Evolutionary conservation across 1,140 invertebrate genomes (phyloP), one percentile per base, ranked within the genome.

Genomic region (Trachymyrmex septentrionalis): DNA sequence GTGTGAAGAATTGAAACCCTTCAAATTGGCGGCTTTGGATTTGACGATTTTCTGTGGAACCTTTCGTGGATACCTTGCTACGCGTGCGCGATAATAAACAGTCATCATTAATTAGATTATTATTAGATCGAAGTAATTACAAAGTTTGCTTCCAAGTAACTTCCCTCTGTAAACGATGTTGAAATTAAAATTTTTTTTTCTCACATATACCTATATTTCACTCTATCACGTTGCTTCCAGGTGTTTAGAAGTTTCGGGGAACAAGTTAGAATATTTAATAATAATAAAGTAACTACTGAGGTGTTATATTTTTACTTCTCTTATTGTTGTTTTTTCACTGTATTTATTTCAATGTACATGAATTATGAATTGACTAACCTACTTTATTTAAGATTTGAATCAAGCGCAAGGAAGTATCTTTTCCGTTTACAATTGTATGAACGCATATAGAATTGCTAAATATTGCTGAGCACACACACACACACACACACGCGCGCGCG

Each of bases 371-470:
- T 21, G 55, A 59, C 50, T 59, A 57, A 72, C 14, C 21, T 21
- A 34, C 38, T 84, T 84, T 44, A 48, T 73, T 73, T 73, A 50
- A 61, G 27, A 48, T 61, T 19, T 14, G 7, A 61, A 24, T 34
- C 14, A 53, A 82, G 38, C 19, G 69, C 24, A 12, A 61, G 24
- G 38, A 82, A 48, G 16, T 24, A 61, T 82, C 30, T 5, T 71
- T 80, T 84, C 55, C 34, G 71, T 75, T 84, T 14, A 34, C 21
- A 55, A 81, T 63, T 57, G n/a, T 57, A 34, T 53, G 55, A 61
- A 73, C 12, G 38, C 50, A 34, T 57, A 34, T 87, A 72, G 64
- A 86, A 75, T 75, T 84, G 80, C 69, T 75, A 84, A 84, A 24
- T 24, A n/a, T 44, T 44, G 3, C 9, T 44, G 9, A 44, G 10